Base-by-base conservation (phyloP, 2,113 vertebrate genomes). In the Coreoperca whiteheadi region DNA sequence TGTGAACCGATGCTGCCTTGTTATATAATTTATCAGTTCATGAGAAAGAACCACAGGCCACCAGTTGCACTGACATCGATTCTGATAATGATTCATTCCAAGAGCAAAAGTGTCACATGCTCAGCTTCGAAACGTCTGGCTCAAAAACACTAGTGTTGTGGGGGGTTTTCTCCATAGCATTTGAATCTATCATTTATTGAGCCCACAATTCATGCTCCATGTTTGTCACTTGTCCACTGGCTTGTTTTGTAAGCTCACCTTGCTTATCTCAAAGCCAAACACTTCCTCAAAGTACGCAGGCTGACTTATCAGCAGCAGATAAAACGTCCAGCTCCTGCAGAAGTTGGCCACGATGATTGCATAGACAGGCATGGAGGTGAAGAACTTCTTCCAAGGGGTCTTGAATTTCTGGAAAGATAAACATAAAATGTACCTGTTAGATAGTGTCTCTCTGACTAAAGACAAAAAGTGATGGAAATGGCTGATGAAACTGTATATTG, bases 361-460 rank as follows among this genome's bases (percentile, higher is more conserved):
- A 97, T 99, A 99, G 96, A 99, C 98, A 15, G 98, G 98, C 98
- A 99, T 99, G 84, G 98, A 99, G 90, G 98, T 99, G 95, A 99
- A 99, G 96, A 99, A 99, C 92, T 99, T 97, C 85, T 77, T 97
- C 98, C 98, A 99, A 11, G 98, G 98, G 78, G 98, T 99, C 96
- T 99, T 99, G 93, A 95, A 99, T 97, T 99, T 99, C 98, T 99
- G 94, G 14, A 81, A 74, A 12, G 37, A 74, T 20, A 6, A 30
- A 20, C 2, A 53, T 53, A n/a, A n/a, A n/a, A n/a, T n/a, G n/a
- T 51, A 8, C 8, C 34, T 9, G 1, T 11, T 30, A 69, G 21
- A 63, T 34, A 12, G 25, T 50, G 23, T 76, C 9, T 74, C 37
- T n/a, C 11, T 53, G 37, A 41, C 8, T 12, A 46, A 39, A 30